Evolutionary conservation across 2,888 invertebrate species (phyloP).

Genomic region (Ceriagrion tenellum): DNA sequence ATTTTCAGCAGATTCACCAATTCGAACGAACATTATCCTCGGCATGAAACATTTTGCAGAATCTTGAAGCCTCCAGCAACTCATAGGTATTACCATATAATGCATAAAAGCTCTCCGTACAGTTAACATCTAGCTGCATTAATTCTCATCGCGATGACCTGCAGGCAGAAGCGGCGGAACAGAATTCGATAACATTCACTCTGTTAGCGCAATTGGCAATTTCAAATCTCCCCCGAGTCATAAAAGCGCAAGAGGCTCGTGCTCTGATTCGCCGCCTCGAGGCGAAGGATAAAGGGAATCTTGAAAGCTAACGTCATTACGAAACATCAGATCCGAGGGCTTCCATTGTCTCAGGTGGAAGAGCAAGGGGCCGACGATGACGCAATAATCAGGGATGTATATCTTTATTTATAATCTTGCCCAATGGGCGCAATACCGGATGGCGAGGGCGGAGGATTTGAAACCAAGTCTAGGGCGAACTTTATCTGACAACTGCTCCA

Average conservation of each 20-base stretch:
- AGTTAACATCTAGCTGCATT: too few relatives aligned
- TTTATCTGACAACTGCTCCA: not conserved
- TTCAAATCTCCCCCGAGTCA: not conserved
- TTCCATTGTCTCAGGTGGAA: not conserved
- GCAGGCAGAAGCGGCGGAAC: not conserved
- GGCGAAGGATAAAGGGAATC: not conserved
- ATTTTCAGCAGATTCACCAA: too few relatives aligned
- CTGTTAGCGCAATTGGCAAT: not conserved
- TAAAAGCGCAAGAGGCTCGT: not conserved
- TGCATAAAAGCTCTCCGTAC: too few relatives aligned
- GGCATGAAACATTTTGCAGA: too few relatives aligned
- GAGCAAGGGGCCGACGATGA: slow-evolving; percentile 15
- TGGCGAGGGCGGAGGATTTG: not conserved
- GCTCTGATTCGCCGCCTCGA: not conserved
- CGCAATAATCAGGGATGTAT: not conserved
- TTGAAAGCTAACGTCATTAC: slow-evolving; percentile 18
- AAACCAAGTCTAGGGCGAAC: not conserved
- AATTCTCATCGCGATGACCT: not conserved
- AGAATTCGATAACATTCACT: not conserved
- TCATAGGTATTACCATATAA: too few relatives aligned
- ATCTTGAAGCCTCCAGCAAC: too few relatives aligned
- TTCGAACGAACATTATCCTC: too few relatives aligned
- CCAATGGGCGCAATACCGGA: slow-evolving; percentile 18
- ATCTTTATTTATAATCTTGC: not conserved
- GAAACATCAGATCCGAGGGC: not conserved